Evolutionary conservation across 1,140 invertebrate genomes (phyloP).

Genomic region (Achatina immaculata): DNA sequence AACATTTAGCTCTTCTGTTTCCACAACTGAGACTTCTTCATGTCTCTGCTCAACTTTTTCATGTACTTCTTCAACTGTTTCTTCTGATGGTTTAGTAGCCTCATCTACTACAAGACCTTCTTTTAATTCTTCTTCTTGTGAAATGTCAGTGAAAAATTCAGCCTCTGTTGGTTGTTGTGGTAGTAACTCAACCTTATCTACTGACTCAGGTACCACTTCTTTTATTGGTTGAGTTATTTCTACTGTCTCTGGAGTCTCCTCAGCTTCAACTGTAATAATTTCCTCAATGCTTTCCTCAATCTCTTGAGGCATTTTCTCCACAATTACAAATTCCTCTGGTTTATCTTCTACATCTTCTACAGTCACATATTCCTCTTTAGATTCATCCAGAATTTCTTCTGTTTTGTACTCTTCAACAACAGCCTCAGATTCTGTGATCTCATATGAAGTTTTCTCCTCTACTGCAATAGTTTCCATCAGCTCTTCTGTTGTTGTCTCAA

Average conservation of each 20-base stretch:
- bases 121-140: background rate
- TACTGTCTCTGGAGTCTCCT: background rate
- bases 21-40: background rate
- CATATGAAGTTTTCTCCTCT: background rate
- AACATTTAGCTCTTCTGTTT: background rate
- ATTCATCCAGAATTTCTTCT: slow-evolving; percentile 30
- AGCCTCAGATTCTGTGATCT: slow-evolving; percentile 7
- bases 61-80: background rate
- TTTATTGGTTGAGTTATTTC: background rate
- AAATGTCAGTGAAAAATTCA: background rate
- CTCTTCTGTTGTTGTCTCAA: background rate
- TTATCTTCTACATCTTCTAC: background rate
- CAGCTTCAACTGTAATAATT: background rate
- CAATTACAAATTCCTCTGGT: slow-evolving; percentile 9
- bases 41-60: background rate
- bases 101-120: background rate
- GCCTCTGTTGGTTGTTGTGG: slow-evolving; percentile 18
- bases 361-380: slow-evolving; percentile 3
- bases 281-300: background rate
- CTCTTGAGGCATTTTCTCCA: slow-evolving; percentile 20
- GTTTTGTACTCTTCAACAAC: slow-evolving; percentile 2
- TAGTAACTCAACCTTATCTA: background rate
- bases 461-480: background rate
- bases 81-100: background rate
- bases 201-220: background rate